phyloP scores from a whole-genome alignment of 2,888 invertebrate species.

The Liposcelis brunnea region DNA sequence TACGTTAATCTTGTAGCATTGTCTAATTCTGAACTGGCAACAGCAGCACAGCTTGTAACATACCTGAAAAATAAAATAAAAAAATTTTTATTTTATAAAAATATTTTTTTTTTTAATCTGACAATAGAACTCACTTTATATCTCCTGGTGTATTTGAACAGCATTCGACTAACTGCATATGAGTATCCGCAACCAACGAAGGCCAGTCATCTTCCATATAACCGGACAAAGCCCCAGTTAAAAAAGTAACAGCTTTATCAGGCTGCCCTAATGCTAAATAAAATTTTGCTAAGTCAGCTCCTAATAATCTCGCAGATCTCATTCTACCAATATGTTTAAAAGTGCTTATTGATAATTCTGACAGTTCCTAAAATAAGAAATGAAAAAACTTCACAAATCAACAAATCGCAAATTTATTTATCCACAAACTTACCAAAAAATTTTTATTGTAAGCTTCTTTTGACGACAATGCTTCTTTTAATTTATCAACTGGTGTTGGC shows the following conservation, averaged over 20 bases:
- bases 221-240: conserved; percentile 69
- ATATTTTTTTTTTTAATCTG: neutral
- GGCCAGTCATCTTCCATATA: conserved; percentile 80
- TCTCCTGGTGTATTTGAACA: no score
- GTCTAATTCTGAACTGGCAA: conserved; percentile 63
- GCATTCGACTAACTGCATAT: conserved; percentile 56
- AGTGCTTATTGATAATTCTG: conserved; percentile 89
- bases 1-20: conserved; percentile 56
- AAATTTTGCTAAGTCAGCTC: conserved; percentile 75
- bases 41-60: conserved; percentile 58
- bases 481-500: conserved; percentile 56
- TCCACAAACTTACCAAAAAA: conserved; percentile 51
- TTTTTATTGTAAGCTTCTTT: conserved; percentile 76
- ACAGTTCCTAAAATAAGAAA: conserved; percentile 44
- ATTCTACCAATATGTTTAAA: conserved; percentile 80
- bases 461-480: conserved; percentile 81
- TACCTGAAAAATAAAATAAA: conserved; percentile 32
- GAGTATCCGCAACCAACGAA: conserved; percentile 62
- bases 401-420: no score
- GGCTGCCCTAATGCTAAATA: conserved; percentile 74
- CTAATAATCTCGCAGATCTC: conserved; percentile 71
- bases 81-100: conserved; percentile 9
- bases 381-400: no score
- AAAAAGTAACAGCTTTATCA: conserved; percentile 76
- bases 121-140: no score